These are phyloP conservation scores for Chymomyza caudatula DNA, from an alignment of 2,888 invertebrate genomes.

Conservation along the genomic window DNA sequence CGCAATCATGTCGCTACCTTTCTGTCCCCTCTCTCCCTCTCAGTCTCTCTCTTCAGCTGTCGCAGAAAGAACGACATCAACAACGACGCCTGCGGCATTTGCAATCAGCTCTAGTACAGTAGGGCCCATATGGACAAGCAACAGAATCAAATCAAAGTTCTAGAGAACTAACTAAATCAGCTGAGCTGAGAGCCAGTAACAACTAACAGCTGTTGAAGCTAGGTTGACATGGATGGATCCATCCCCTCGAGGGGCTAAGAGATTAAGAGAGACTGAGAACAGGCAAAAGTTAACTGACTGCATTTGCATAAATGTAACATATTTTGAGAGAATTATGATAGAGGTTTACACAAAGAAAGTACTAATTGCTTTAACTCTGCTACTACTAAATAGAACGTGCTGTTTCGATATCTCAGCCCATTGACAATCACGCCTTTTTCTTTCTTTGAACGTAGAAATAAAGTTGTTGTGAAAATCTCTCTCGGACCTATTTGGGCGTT, in stretches of 20 bases:
- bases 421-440: too few relatives aligned
- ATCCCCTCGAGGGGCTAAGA: background rate
- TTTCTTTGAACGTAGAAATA: too few relatives aligned
- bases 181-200: background rate
- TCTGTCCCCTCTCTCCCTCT: too few relatives aligned
- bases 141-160: background rate
- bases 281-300: constrained; percentile 48
- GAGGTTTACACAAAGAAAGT: too few relatives aligned
- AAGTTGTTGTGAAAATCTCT: too few relatives aligned
- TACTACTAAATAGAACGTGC: too few relatives aligned
- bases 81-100: constrained; percentile 62
- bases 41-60: too few relatives aligned
- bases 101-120: constrained; percentile 44
- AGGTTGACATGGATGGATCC: constrained; percentile 11
- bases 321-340: too few relatives aligned
- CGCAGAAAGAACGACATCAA: background rate
- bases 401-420: too few relatives aligned
- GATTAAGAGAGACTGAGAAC: background rate
- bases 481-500: too few relatives aligned
- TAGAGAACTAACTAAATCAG: background rate
- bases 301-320: constrained; percentile 38
- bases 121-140: background rate
- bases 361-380: too few relatives aligned
- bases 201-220: background rate
- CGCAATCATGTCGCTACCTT: background rate